Base-by-base conservation (phyloP, 1,140 invertebrate genomes). In the Macrosteles quadrilineatus region DNA sequence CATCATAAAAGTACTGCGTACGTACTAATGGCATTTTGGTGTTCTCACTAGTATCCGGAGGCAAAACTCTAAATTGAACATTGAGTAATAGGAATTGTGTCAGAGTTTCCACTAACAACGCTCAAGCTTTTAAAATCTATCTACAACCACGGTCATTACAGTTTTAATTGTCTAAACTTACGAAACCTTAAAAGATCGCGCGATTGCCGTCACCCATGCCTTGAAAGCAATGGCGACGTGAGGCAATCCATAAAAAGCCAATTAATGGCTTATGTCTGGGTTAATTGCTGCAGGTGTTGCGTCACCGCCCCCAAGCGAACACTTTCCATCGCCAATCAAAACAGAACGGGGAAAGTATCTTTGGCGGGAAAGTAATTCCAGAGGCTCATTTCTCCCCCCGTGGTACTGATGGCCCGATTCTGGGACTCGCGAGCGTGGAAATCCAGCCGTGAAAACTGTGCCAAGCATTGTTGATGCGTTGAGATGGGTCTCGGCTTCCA, bases 361-460 rank as follows among this genome's bases (percentile, higher is more conserved):
- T 59, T 30, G 23, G 55, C 55, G 55, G 55, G 55, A 59, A 59
- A 59, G 55, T 59, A 59, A 59, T 59, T 59, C 55, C 55, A 59
- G 55, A 25, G 55, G 55, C 55, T 25, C 55, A 59, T 59, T 59
- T 59, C 55, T 59, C 55, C 55, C 4, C 4, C 27, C 55, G 55
- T 23, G 2, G 6, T 59, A 23, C 23, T 9, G 9, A 25, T 29
- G 55, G 6, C 55, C 55, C 55, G 27, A 29, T 59, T 59, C 23
- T 23, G 55, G 55, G 55, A 27, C 55, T 21, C 55, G 55, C 23
- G 25, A 23, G 14, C 27, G 55, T 11, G 55, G 27, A 59, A 59
- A 59, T 59, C 55, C 55, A 59, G 12, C 55, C 55, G 55, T 59
- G 55, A 59, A 59, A 59, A 59, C 55, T 59, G 25, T 59, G 55